Evolutionary conservation across 2,888 invertebrate genomes (phyloP), one percentile per base, ranked within the genome.

Genomic region (Eulithis testata): DNA sequence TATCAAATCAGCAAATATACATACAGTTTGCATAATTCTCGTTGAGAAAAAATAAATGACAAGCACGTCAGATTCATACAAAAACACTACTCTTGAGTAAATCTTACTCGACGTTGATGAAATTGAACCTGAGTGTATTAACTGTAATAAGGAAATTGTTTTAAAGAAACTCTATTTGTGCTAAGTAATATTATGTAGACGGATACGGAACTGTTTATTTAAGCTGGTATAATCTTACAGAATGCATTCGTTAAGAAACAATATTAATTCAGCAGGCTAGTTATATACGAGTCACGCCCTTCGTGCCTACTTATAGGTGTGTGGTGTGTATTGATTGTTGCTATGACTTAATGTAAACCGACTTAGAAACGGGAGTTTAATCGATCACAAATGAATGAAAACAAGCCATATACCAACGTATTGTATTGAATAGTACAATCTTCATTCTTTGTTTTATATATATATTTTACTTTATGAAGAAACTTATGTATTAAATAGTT

Each of bases 191-290:
- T 65, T 47, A 66, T 70, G 63, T 68, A 78, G 76, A 77, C 81
- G 82, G 82, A 83, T 81, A 76, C 82, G 82, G 81, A 83, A 82
- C 75, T 76, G 63, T 69, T 70, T 71, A 68, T 74, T 54, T 67
- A 73, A 68, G 60, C 70, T 70, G 72, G 71, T 73, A 60, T 73
- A 73, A 76, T 72, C 65, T 70, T 79, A 76, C 78, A 80, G 78
- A 75, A 78, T 81, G 75, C 80, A 77, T 77, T 77, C 49, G 70
- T 73, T 66, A 74, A 69, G 68, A 62, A 52, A 51, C 63, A 60
- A 71, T 71, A 74, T 73, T 77, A 68, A 78, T 74, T 76, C 73
- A 79, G 68, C 60, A 64, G 58, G 64, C 68, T 58, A 59, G 57
- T 72, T 60, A 60, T 49, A 56, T 27, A 61, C 63, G 5, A 75